phyloP scores from a whole-genome alignment of 2,888 invertebrate species.

The Brenthis ino region DNA sequence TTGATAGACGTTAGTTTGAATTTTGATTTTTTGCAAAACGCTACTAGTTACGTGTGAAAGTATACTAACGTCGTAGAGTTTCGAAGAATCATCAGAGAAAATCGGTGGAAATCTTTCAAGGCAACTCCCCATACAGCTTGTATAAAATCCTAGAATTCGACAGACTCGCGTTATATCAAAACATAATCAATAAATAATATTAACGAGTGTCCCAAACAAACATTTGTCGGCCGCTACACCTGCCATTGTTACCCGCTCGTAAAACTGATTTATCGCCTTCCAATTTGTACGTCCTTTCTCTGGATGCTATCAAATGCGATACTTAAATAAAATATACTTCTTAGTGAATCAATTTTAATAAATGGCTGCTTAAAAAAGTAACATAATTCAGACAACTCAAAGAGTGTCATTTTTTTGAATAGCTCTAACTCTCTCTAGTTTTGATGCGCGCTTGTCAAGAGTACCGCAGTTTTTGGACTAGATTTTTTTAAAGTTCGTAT shows the following conservation, averaged over 20 bases:
- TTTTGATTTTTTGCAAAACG: too few relatives aligned
- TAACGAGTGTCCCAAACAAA: constrained; percentile 27
- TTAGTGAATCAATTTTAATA: neutral
- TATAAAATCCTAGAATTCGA: neutral
- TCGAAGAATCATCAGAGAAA: too few relatives aligned
- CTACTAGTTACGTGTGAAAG: too few relatives aligned
- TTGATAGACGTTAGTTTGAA: too few relatives aligned
- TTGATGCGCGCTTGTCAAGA: too few relatives aligned
- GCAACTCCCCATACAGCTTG: neutral
- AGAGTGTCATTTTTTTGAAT: too few relatives aligned
- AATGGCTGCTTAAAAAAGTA: too few relatives aligned
- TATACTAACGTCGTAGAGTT: too few relatives aligned
- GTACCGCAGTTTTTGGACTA: too few relatives aligned
- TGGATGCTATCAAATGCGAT: constrained; percentile 4
- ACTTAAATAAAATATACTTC: neutral
- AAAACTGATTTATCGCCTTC: constrained; percentile 55
- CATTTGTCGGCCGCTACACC: constrained; percentile 38
- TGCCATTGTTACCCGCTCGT: constrained; percentile 52
- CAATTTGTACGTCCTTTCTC: constrained; percentile 37
- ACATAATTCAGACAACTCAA: too few relatives aligned
- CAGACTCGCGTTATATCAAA: constrained; percentile 11
- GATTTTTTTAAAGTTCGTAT: too few relatives aligned
- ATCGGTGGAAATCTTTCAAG: neutral
- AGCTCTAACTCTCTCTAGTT: too few relatives aligned
- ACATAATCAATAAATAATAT: constrained; percentile 29